Base-by-base conservation (phyloP, 2,888 invertebrate species). In the Coleophora deauratella region DNA sequence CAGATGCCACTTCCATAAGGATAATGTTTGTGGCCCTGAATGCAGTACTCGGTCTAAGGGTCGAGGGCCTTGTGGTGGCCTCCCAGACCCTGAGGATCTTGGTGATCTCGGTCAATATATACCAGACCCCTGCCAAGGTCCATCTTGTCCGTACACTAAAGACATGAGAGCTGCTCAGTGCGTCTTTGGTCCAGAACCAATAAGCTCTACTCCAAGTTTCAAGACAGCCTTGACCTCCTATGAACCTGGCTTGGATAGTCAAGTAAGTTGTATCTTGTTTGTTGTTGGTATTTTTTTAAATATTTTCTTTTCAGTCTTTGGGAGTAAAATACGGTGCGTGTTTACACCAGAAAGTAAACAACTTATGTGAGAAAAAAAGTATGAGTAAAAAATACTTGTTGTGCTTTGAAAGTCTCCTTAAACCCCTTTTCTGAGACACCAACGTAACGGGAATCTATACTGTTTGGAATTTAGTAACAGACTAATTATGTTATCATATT, bases 131-230 rank as follows among this genome's bases (percentile, higher is more conserved):
- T 79, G 79, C 40, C 51, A 57, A 13, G 66, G 56, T 15, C 44
- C 59, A 0, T 50, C 60, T 0, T 73, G 77, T 35, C 47, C 56
- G 2, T 70, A 67, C 43, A 31, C 49, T 2, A 76, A 70, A 43
- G 72, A 72, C 32, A 72, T 78, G 73, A 63, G 77, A 42, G 75
- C 78, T 0, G 79, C 78, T 0, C 80, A 78, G 44, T 82, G 80
- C 44, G 54, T 69, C 0, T 53, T 78, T 1, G 74, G 73, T 1
- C 62, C 69, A 0, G 78, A 75, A 9, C 43, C 59, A 1, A 36
- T 72, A 2, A 51, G 46, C 9, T 32, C 59, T 2, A 27, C 48
- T 1, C 38, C 37, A 32, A 43, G 10, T 46, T 47, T 0, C 43
- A 47, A 31, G 35, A 36, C 12, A 40, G 38, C 30, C 13, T 32